Percentiles rank a stretch among this genome's conserved stretches.
Evolutionary conservation across 2,113 vertebrate genomes (phyloP).

Genomic region (Mohoua ochrocephala): DNA sequence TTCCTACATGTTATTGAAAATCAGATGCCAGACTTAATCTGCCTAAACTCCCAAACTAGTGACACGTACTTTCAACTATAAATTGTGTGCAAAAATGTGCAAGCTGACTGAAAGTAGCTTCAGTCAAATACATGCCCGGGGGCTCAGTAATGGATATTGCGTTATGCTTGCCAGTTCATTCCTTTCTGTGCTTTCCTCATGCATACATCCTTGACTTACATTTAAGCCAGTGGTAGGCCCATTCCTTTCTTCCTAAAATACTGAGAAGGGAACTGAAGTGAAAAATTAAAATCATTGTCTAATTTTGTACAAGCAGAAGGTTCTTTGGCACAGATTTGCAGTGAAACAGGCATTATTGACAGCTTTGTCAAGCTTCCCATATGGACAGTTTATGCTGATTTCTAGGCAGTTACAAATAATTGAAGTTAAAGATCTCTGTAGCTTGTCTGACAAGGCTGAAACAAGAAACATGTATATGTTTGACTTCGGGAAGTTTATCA

Average conservation of each 20-base stretch:
- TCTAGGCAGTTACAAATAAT: constrained; percentile 20
- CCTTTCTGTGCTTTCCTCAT: background rate
- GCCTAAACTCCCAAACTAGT: background rate
- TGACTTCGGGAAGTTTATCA: background rate
- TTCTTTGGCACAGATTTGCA: background rate
- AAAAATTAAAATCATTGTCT: background rate
- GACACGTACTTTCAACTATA: background rate
- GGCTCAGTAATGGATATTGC: background rate
- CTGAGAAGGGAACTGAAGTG: background rate
- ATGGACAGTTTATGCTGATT: background rate
- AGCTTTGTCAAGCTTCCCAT: constrained; percentile 4
- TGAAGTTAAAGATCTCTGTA: background rate
- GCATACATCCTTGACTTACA: background rate
- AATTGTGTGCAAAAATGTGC: background rate
- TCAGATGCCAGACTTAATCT: background rate
- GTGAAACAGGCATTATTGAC: constrained; percentile 6
- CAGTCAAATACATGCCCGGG: background rate
- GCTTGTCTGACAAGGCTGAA: background rate
- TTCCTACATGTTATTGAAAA: background rate
- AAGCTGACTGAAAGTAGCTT: background rate
- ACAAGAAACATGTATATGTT: background rate
- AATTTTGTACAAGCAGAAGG: background rate
- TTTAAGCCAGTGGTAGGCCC: background rate
- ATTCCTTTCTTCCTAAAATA: background rate
- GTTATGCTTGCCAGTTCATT: background rate